phyloP scores from a whole-genome alignment of 2,888 invertebrate species.

The Tetranychus truncatus region DNA sequence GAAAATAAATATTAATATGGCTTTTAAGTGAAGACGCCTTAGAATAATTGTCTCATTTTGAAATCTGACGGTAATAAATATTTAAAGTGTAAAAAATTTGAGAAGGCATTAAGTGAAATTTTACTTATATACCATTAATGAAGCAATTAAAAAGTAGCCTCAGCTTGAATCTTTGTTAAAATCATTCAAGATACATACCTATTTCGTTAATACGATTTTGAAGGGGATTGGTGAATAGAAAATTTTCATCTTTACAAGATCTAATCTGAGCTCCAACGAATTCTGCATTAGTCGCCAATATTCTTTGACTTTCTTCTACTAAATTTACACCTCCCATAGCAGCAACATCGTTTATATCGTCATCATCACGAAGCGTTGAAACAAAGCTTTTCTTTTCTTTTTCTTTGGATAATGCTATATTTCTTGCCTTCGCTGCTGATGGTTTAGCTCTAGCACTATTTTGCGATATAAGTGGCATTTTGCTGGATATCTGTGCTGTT shows the following conservation, averaged over 20 bases:
- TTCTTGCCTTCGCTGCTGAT: background rate
- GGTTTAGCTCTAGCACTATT: constrained; percentile 4
- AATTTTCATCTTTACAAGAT: constrained; percentile 80
- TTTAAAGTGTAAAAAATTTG: background rate
- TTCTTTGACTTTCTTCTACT: constrained; percentile 83
- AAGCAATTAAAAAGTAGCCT: no score
- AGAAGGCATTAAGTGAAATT: background rate
- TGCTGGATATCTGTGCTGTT: constrained; percentile 3
- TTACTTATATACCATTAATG: constrained; percentile 3
- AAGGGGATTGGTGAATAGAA: constrained; percentile 56
- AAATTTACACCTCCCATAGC: constrained; percentile 98
- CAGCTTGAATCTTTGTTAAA: background rate
- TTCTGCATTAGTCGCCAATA: constrained; percentile 64
- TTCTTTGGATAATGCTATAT: constrained; percentile 9
- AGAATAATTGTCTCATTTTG: constrained; percentile 5
- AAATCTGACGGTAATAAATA: background rate
- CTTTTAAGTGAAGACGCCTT: background rate
- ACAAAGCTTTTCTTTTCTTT: constrained; percentile 25
- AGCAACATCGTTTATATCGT: constrained; percentile 94
- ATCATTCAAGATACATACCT: constrained; percentile 36
- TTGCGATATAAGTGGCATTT: constrained; percentile 4
- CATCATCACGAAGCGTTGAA: constrained; percentile 51
- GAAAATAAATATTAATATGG: constrained; percentile 11
- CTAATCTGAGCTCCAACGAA: constrained; percentile 69
- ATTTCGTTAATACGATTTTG: constrained; percentile 56